These are phyloP conservation scores for Troglohyphantes excavatus DNA, from an alignment of 2,888 invertebrate species.

Conservation along the genomic window DNA sequence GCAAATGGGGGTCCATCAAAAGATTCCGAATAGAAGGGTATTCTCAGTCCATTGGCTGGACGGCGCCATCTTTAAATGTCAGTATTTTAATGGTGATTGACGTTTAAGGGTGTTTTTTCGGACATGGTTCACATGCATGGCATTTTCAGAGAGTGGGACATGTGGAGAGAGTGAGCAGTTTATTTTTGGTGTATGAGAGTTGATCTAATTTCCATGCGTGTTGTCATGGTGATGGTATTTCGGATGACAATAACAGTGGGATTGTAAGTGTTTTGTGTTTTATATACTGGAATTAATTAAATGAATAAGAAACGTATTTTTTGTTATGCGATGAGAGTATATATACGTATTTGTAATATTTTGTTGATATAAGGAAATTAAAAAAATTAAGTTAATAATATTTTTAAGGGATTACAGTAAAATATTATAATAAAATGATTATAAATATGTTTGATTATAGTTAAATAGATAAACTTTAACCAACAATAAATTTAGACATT, in stretches of 20 bases:
- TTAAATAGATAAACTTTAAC: too few relatives aligned
- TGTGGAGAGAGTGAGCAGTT: constrained; percentile 4
- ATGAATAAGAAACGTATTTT: not conserved
- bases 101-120: constrained; percentile 45
- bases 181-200: constrained; percentile 1
- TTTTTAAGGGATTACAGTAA: too few relatives aligned
- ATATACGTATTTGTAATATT: too few relatives aligned
- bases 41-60: constrained; percentile 51
- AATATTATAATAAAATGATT: too few relatives aligned
- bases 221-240: constrained; percentile 43
- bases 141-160: constrained; percentile 28
- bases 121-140: constrained; percentile 1
- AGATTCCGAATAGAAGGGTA: constrained; percentile 3
- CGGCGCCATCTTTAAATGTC: constrained; percentile 50
- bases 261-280: constrained; percentile 31
- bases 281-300: not conserved
- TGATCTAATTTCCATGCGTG: not conserved
- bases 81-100: constrained; percentile 76
- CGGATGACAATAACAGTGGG: constrained; percentile 17
- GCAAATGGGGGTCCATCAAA: constrained; percentile 42
- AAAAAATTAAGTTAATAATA: too few relatives aligned
- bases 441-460: too few relatives aligned
- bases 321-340: too few relatives aligned
- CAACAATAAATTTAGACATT: too few relatives aligned
- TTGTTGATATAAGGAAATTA: too few relatives aligned